Evolutionary conservation across 2,888 invertebrate genomes (phyloP), one percentile per base, ranked within the genome.

Genomic region (Caradrina kadenii): DNA sequence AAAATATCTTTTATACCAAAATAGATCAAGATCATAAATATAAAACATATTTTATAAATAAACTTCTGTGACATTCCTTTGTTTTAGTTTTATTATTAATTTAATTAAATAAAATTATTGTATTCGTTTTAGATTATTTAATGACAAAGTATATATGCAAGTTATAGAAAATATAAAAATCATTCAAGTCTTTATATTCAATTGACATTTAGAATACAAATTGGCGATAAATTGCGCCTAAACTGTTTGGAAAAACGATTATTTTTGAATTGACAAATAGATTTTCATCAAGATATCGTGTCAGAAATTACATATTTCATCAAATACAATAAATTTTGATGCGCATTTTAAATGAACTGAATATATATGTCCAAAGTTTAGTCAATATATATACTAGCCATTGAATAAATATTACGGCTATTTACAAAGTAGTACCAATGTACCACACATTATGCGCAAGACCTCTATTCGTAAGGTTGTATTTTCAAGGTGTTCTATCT

Each of bases 401-500:
- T 35, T 76, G 42, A 21, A 22, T 58, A 78, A 60, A 79, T 56
- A 63, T 73, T 52, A 63, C 49, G 45, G 15, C 48, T 73, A 52
- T 79, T 70, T 75, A 55, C 59, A 49, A 19, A 42, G 15, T 31
- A 48, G 56, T 69, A 59, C 49, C 22, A 50, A 45, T 61, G 39
- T 21, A 48, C 53, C 48, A 52, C 31, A 69, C 17, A 22, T 52
- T 39, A 53, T 53, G 53, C 55, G 63, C 61, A 63, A 80, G 70
- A 70, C 62, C 64, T 69, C 60, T 55, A 21, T 48, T 64, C 55
- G 69, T 78, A 75, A 84, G 83, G 85, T 81, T 79, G 35, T 45
- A 45, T 50, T 55, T 65, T 77, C 86, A 86, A 86, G 86, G 86
- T 73, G 61, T 59, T 50, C 59, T 48, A 73, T 76, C 80, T 76